These are phyloP conservation scores for Mormyrops attenuatus DNA, from an alignment of 2,797 vertebrate species.

Conservation along the genomic window DNA sequence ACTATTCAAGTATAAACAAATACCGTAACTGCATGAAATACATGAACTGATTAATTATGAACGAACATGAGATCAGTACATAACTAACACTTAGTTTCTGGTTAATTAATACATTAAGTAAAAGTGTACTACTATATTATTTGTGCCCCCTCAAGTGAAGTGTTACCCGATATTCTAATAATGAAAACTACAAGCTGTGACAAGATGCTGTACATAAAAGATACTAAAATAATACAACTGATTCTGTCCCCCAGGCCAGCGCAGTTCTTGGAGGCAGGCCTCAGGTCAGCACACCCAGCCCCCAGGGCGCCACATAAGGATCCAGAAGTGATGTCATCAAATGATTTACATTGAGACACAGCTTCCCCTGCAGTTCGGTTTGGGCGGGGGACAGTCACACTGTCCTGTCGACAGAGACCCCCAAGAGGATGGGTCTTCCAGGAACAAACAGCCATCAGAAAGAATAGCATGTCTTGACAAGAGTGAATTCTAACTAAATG, in stretches of 20 bases:
- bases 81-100: background rate
- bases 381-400: background rate
- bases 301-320: background rate
- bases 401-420: background rate
- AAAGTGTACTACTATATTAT: background rate
- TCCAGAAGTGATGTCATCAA: background rate
- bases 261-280: background rate
- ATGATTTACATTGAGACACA: background rate
- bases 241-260: background rate
- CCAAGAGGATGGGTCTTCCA: background rate
- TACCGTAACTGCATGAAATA: background rate
- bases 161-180: background rate
- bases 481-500: background rate
- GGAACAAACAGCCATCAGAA: background rate
- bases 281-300: background rate
- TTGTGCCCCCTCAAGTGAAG: background rate
- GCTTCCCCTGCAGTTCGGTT: background rate
- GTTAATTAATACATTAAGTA: background rate
- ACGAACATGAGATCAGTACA: background rate
- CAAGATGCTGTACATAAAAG: background rate
- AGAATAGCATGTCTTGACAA: background rate
- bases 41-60: background rate
- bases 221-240: background rate
- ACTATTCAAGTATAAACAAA: background rate
- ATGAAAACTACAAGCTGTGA: background rate